Evolutionary conservation across 1,140 invertebrate genomes (phyloP), one percentile per base, ranked within the genome.

Genomic region (Drosophila littoralis): DNA sequence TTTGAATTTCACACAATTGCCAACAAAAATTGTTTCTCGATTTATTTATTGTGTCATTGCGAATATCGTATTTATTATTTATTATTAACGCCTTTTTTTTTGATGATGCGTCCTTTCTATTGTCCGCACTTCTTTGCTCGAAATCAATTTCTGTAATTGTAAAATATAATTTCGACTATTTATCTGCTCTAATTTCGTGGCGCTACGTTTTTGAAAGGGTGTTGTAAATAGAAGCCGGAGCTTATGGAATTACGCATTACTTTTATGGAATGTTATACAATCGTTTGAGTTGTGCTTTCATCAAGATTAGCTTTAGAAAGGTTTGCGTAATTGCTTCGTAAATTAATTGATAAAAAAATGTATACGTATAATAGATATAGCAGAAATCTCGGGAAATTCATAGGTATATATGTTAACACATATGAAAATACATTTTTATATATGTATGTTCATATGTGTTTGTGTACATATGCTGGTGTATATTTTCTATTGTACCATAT

Each of bases 1-100:
- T 86, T 68, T 51, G 35, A 65, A 58, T 67, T 73, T 67, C 22
- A 73, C 46, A 59, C 46, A 59, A 52, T 64, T 58, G 52, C 46
- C 32, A 52, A 28, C 28, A 32, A 17, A 43, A 75, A 75, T 75
- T 70, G 38, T 70, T 70, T 75, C 38, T 77, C 60, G 61, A 83
- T 86, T 88, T 82, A 82, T 86, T 76, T 82, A 82, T 79, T 86
- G 79, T 88, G 83, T 77, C 79, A 83, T 79, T 82, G 79, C 65
- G 43, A 79, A 79, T 74, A 61, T 64, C 54, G 61, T 66, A 76
- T 65, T 75, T 59, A 72, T 52, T 59, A 73, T 54, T 58, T 15
- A 57, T 58, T 46, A 58, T 66, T 51, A 54, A 28, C 22, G 22
- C 22, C 4, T 28, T 78, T 28, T 65, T 65, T 54, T 76, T 43